Base-by-base conservation (phyloP, 2,113 vertebrate species). In the Sorex araneus region DNA sequence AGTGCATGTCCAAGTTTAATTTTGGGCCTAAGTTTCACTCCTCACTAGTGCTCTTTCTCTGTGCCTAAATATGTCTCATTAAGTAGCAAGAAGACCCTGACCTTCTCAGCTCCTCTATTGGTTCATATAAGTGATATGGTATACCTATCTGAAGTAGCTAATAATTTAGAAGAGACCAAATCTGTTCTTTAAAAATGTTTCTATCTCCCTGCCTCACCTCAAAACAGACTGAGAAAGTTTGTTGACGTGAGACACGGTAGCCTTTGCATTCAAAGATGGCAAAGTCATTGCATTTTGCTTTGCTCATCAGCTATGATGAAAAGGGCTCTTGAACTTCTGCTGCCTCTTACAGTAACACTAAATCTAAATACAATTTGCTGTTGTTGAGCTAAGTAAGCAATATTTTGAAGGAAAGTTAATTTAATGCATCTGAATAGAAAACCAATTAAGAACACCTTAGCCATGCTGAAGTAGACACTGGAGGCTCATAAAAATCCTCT, bases 391-490 rank as follows among this genome's bases (percentile, higher is more conserved):
- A 82, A 94, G 82, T 54, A 89, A 90, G 84, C 63, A 84, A 50
- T 87, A 84, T 89, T 97, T 93, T 83, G 94, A 67, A 40, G 76
- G 84, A 93, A 93, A 88, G 82, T 95, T 92, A 85, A 95, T 92
- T 95, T 85, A 95, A 93, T 90, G 67, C 40, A 50, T 93, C 71
- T 81, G 75, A 84, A 74, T 64, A 80, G 91, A 83, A 96, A 93
- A 69, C 60, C 86, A 94, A 74, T 95, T 90, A 89, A 94, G 67
- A 89, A 40, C 43, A 84, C 75, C 80, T 88, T 81, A 80, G 45
- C 88, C 63, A 36, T 27, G 28, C 27, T 60, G 83, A 89, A 91
- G 71, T 27, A 94, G 75, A 43, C 83, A 64, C 15, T 6, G 13
- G 83, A 85, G 85, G 50, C 63, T 94, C 69, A 16, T 79, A 54